Evolutionary conservation across 2,797 vertebrate genomes (phyloP), one percentile per base, ranked within the genome.

Genomic region (Gymnothorax reevesii): DNA sequence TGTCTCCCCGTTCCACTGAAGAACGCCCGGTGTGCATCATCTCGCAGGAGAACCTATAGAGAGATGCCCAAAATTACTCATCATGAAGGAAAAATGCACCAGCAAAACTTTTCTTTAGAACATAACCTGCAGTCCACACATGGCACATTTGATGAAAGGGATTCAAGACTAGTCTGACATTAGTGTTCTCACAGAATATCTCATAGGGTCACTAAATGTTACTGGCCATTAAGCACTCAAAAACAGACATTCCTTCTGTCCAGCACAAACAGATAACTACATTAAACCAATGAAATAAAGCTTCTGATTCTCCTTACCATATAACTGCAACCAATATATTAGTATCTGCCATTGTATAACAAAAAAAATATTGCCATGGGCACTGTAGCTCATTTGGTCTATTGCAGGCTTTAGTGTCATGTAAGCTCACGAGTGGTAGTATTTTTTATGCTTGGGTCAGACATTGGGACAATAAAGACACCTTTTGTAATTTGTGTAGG

Each of bases 1-100:
- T 97, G 97, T 91, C 98, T 99, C 86, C 99, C 99, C 3, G 98
- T 97, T 90, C 99, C 98, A 93, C 97, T 98, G 88, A 99, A 99
- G 92, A 99, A 99, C 0, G 95, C 93, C 86, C 96, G 97, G 91
- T 99, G 98, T 84, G 92, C 95, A 90, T 97, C 97, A 90, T 97
- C 97, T 54, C 97, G 89, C 90, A 99, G 94, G 87, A 99, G 94
- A 52, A 96, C 92, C 99, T 99, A 87, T 42, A 87, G 84, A 91
- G 54, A n/a, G 64, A 92, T 85, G 62, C 27, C 80, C 77, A 84
- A 5, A 27, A 66, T 55, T 49, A 69, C 9, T 82, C 1, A 55
- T 52, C 49, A 86, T 60, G 33, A 42, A 42, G 33, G 33, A 42
- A 42, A 42, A 42, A 42, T 42, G 33, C 33, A 42, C 33, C 33